These are phyloP conservation scores for Lytechinus pictus DNA, from an alignment of 35 echinoderm and acorn worm species.

Conservation along the genomic window DNA sequence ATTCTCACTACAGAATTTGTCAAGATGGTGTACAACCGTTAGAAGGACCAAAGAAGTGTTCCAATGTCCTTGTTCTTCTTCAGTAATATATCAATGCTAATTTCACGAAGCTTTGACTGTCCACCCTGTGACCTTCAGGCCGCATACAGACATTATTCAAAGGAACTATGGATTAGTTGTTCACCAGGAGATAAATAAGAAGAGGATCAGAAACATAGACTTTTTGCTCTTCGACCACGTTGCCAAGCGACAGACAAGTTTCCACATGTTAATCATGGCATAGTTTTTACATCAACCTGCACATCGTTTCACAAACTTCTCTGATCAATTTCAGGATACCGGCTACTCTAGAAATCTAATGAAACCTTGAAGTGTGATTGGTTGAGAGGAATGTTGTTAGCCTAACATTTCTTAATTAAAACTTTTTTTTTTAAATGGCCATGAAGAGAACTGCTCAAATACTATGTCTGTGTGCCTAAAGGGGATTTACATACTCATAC, in stretches of 20 bases:
- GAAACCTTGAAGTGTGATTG: too few species aligned
- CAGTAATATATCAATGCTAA: neutral
- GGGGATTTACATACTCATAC: too few species aligned
- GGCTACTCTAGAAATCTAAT: too few species aligned
- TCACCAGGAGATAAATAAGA: neutral
- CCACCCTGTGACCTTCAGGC: neutral
- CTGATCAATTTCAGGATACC: too few species aligned
- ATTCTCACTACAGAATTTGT: constrained; percentile 50
- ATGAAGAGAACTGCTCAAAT: neutral
- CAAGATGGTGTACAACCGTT: constrained; percentile 57
- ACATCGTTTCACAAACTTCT: too few species aligned
- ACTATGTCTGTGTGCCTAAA: neutral
- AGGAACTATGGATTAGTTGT: neutral
- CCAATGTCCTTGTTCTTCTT: neutral
- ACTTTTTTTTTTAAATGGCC: too few species aligned
- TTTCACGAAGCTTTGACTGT: neutral
- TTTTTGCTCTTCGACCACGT: too few species aligned
- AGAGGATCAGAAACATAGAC: neutral
- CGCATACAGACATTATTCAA: neutral
- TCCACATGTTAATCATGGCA: too few species aligned
- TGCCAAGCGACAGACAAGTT: too few species aligned
- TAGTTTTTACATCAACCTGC: too few species aligned
- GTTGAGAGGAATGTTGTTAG: too few species aligned
- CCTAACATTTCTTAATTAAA: too few species aligned
- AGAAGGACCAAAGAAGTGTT: neutral